Conservation (phyloP, 2,888 invertebrate species). For the Congeria kusceri region DNA sequence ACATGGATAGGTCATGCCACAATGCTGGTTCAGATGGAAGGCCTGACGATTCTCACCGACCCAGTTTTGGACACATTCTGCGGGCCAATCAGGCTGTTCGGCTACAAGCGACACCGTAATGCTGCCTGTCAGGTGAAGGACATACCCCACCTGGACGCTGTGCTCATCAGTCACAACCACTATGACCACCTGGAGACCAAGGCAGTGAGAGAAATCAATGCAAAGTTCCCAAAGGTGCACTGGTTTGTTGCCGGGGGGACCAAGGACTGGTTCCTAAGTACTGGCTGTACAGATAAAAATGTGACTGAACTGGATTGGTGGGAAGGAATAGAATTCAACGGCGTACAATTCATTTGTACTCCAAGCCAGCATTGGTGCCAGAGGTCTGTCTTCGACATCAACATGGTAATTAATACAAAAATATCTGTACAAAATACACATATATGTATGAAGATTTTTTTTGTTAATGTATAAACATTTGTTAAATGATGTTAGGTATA, state of each 20-base stretch:
- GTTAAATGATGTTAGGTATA: too few relatives aligned
- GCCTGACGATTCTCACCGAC: constrained; percentile 85
- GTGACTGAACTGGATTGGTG: constrained; percentile 62
- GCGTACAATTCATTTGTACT: constrained; percentile 82
- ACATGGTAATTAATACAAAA: constrained; percentile 79
- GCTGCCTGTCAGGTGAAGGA: constrained; percentile 81
- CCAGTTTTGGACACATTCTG: constrained; percentile 68
- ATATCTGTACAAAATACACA: too few relatives aligned
- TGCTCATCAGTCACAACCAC: constrained; percentile 86
- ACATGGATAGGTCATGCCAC: constrained; percentile 87
- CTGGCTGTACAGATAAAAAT: constrained; percentile 68
- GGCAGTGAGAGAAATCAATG: constrained; percentile 74
- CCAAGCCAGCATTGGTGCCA: constrained; percentile 87
- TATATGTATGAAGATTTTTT: too few relatives aligned
- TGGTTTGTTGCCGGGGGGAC: constrained; percentile 80
- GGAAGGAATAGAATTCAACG: constrained; percentile 24
- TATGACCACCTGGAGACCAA: constrained; percentile 86
- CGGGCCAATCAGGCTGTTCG: too few relatives aligned
- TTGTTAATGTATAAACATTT: too few relatives aligned
- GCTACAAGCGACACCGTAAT: constrained; percentile 83
- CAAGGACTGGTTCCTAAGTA: constrained; percentile 78
- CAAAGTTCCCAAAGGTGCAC: constrained; percentile 25
- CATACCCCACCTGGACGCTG: constrained; percentile 85
- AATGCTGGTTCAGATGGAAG: constrained; percentile 85
- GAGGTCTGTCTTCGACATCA: constrained; percentile 83